These are phyloP conservation scores for Otus sunia DNA, from an alignment of 2,113 vertebrate genomes.

Conservation along the genomic window DNA sequence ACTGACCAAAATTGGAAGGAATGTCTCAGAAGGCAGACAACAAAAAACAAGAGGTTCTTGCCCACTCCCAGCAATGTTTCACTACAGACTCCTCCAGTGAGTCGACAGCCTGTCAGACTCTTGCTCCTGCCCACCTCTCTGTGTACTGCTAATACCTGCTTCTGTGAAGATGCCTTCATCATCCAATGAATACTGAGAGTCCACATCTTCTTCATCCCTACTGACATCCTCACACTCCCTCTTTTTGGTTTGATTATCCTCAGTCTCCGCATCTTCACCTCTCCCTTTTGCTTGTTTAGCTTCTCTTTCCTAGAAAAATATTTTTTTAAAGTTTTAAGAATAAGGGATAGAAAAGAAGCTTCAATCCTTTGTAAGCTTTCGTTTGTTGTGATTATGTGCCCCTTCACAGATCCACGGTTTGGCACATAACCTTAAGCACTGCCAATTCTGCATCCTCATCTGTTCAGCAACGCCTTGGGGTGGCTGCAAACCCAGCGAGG, in stretches of 20 bases:
- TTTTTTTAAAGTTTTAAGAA: background rate
- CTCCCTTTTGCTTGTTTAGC: conserved; percentile 30
- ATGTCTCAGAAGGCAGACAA: background rate
- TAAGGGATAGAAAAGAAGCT: background rate
- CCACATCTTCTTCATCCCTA: conserved; percentile 59
- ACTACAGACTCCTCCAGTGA: background rate
- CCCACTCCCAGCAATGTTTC: background rate
- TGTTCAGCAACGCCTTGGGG: background rate
- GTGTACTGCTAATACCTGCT: conserved; percentile 76
- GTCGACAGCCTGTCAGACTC: background rate
- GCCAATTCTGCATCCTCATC: background rate
- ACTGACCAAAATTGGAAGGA: background rate
- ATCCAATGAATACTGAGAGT: conserved; percentile 80
- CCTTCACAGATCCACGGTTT: background rate
- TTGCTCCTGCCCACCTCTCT: background rate
- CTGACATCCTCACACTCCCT: conserved; percentile 31
- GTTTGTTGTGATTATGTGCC: background rate
- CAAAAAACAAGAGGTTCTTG: background rate
- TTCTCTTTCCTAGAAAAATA: conserved; percentile 74
- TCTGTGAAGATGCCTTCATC: conserved; percentile 88
- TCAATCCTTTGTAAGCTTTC: background rate
- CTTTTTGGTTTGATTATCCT: background rate
- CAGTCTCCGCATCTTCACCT: background rate
- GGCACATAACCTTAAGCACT: background rate
- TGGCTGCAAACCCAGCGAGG: background rate